Evolutionary conservation across 2,113 vertebrate genomes (phyloP).

Genomic region (Typhlomys cinereus): DNA sequence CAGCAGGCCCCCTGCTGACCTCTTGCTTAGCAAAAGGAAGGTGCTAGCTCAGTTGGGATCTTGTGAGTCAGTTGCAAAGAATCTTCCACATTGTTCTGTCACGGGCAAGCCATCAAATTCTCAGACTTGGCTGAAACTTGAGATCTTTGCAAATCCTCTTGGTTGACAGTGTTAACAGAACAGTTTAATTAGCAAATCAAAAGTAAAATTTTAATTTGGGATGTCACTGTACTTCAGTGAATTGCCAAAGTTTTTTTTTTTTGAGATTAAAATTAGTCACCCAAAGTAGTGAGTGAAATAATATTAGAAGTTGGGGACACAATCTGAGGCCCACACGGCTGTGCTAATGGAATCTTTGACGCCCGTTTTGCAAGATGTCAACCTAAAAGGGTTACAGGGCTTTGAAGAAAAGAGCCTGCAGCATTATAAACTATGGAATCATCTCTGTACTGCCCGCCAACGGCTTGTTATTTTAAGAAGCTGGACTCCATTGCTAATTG

Average conservation of each 20-base stretch:
- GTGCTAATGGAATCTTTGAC: slow-evolving; percentile 69
- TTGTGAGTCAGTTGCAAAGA: not conserved
- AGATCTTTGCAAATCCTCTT: slow-evolving; percentile 25
- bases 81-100: not conserved
- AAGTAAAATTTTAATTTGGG: slow-evolving; percentile 65
- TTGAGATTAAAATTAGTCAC: slow-evolving; percentile 78
- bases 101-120: not conserved
- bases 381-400: slow-evolving; percentile 51
- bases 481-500: slow-evolving; percentile 81
- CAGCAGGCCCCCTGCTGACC: too few species aligned
- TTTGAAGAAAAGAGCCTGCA: slow-evolving; percentile 76
- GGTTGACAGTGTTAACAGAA: slow-evolving; percentile 27
- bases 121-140: slow-evolving; percentile 6
- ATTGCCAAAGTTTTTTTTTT: slow-evolving; percentile 75
- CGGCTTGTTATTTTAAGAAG: slow-evolving; percentile 65
- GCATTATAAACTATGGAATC: slow-evolving; percentile 56
- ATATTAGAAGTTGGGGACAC: slow-evolving; percentile 29
- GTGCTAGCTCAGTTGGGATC: not conserved
- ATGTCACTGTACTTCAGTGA: slow-evolving; percentile 53
- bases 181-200: slow-evolving; percentile 69
- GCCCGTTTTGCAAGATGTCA: slow-evolving; percentile 66
- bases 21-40: not conserved
- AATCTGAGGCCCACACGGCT: not conserved
- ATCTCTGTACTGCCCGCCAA: slow-evolving; percentile 77
- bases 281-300: slow-evolving; percentile 56